Conservation (phyloP, 1,140 invertebrate species). For the Philotrypesis tridentata region DNA sequence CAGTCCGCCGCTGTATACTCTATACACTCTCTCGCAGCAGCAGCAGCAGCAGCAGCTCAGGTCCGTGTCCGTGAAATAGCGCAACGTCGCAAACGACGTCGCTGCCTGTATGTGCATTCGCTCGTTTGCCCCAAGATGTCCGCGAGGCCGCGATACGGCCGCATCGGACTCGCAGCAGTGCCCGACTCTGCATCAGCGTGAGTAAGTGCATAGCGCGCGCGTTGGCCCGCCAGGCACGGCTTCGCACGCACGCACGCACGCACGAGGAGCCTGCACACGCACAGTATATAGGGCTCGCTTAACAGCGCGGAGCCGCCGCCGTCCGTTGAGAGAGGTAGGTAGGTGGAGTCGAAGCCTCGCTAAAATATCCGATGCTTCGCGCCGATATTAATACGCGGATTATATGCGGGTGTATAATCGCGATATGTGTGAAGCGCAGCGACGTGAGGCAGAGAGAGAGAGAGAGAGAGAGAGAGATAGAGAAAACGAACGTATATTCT, state of each 20-base stretch:
- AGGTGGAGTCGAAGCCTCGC: background rate
- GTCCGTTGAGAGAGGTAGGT: background rate
- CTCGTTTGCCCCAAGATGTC: conserved; percentile 48
- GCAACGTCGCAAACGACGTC: conserved; percentile 66
- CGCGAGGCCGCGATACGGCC: conserved; percentile 34
- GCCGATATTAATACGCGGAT: background rate
- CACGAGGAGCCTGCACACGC: too few species aligned
- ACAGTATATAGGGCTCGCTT: background rate
- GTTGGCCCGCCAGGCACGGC: too few species aligned
- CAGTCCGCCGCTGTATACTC: too few species aligned
- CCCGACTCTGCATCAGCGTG: too few species aligned
- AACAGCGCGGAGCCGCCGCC: background rate
- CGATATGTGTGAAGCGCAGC: background rate
- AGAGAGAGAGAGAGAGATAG: background rate
- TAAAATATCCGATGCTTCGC: background rate
- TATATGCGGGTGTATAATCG: background rate
- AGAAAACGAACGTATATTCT: background rate
- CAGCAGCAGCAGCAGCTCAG: too few species aligned
- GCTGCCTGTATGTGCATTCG: conserved; percentile 7
- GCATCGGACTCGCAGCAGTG: background rate
- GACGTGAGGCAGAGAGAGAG: too few species aligned
- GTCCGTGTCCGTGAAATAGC: conserved; percentile 59
- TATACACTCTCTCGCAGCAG: too few species aligned
- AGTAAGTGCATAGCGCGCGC: too few species aligned
- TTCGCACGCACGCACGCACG: too few species aligned